Conservation (phyloP, 2,888 invertebrate species). For the Bellardia bayeri region DNA sequence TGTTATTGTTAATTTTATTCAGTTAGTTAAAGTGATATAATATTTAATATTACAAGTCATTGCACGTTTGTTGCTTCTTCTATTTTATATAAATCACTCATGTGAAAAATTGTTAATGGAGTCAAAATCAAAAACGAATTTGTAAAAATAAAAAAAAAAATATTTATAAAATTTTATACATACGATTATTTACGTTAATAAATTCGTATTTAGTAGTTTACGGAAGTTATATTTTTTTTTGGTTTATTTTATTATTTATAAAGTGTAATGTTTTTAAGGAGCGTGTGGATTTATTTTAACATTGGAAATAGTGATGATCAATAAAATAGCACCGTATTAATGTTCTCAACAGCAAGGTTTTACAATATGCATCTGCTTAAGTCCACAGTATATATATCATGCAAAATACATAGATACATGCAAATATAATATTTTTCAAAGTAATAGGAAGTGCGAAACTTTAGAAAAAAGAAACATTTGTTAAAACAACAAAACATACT, state of each 20-base stretch:
- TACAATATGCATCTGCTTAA: neutral
- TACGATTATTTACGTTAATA: neutral
- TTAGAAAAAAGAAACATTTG: too few relatives aligned
- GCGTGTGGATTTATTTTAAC: slow-evolving; percentile 31
- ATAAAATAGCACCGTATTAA: slow-evolving; percentile 18
- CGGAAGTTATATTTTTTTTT: slow-evolving; percentile 47
- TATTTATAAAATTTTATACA: slow-evolving; percentile 10
- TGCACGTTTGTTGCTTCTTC: slow-evolving; percentile 48
- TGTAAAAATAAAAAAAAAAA: slow-evolving; percentile 8
- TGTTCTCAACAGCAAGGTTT: neutral
- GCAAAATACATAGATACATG: too few relatives aligned
- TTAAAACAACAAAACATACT: too few relatives aligned
- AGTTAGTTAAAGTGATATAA: slow-evolving; percentile 10
- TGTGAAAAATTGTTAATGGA: slow-evolving; percentile 52
- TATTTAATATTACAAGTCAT: slow-evolving; percentile 46
- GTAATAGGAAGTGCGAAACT: too few relatives aligned
- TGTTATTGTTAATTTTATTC: slow-evolving; percentile 1
- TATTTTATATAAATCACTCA: slow-evolving; percentile 47
- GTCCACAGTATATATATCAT: too few relatives aligned
- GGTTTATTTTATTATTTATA: slow-evolving; percentile 1
- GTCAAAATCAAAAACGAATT: slow-evolving; percentile 35
- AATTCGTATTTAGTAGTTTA: slow-evolving; percentile 24
- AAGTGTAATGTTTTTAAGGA: slow-evolving; percentile 36
- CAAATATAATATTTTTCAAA: too few relatives aligned
- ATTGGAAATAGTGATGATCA: neutral